These are phyloP conservation scores for Drosophila pallidifrons DNA, from an alignment of 1,140 invertebrate species.

Conservation along the genomic window DNA sequence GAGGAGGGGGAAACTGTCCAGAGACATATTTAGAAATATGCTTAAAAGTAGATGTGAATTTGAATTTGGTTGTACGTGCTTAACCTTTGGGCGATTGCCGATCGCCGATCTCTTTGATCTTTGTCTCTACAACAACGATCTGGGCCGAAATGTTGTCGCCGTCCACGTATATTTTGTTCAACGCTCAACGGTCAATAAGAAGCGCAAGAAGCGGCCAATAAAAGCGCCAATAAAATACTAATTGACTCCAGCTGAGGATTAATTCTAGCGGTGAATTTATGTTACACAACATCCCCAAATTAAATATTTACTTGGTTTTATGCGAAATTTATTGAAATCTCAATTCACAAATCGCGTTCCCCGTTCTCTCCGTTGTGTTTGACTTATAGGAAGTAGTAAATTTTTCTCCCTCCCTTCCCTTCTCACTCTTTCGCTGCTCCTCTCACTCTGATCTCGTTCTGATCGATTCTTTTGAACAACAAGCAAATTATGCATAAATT, in stretches of 20 bases:
- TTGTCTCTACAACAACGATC: neutral
- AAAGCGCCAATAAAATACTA: conserved; percentile 81
- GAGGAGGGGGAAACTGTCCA: neutral
- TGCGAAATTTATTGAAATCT: conserved; percentile 77
- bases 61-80: conserved; percentile 55
- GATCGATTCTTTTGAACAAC: conserved; percentile 70
- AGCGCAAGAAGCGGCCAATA: conserved; percentile 55
- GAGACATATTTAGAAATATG: conserved; percentile 41
- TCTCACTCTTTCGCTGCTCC: neutral
- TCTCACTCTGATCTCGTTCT: conserved; percentile 53
- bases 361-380: conserved; percentile 30
- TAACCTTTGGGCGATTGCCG: conserved; percentile 19
- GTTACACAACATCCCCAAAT: conserved; percentile 75
- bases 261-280: conserved; percentile 80
- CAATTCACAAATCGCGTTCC: conserved; percentile 12
- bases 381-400: conserved; percentile 23
- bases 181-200: conserved; percentile 10
- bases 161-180: too few relatives aligned
- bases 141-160: conserved; percentile 24
- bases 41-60: conserved; percentile 61
- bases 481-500: conserved; percentile 69
- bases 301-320: conserved; percentile 71
- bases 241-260: conserved; percentile 73
- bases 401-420: neutral
- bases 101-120: conserved; percentile 57